These are phyloP conservation scores for Nibea coibor DNA, from an alignment of 2,113 vertebrate genomes.

Conservation along the genomic window DNA sequence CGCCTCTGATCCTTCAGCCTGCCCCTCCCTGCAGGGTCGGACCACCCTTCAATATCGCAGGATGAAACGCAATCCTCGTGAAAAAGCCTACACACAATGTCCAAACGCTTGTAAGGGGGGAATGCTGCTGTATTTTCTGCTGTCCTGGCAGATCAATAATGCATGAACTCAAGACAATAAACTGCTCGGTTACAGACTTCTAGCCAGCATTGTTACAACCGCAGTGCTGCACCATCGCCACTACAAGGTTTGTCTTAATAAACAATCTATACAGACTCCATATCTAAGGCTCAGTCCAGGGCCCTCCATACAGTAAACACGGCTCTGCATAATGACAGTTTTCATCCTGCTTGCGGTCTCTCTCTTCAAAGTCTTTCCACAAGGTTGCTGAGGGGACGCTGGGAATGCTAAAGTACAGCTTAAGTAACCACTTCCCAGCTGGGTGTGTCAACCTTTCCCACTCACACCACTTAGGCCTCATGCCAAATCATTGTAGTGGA, in stretches of 20 bases:
- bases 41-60: slow-evolving; percentile 37
- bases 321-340: slow-evolving; percentile 76
- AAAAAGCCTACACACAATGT: neutral
- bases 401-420: slow-evolving; percentile 74
- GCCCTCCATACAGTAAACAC: slow-evolving; percentile 65
- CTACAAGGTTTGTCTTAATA: slow-evolving; percentile 35
- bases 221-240: slow-evolving; percentile 6
- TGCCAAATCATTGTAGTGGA: slow-evolving; percentile 76
- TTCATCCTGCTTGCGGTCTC: slow-evolving; percentile 67
- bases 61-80: slow-evolving; percentile 32
- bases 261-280: slow-evolving; percentile 29
- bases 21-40: slow-evolving; percentile 40
- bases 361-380: slow-evolving; percentile 77
- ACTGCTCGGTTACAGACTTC: slow-evolving; percentile 7
- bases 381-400: slow-evolving; percentile 74
- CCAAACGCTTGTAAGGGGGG: neutral
- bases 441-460: slow-evolving; percentile 76
- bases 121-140: slow-evolving; percentile 2
- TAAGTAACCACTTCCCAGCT: slow-evolving; percentile 81
- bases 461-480: slow-evolving; percentile 66
- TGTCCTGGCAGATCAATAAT: slow-evolving; percentile 26
- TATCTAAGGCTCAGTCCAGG: slow-evolving; percentile 52
- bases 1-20: slow-evolving; percentile 36
- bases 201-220: neutral
- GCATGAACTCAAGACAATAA: slow-evolving; percentile 8